Conservation (phyloP, 2,888 invertebrate genomes). For the Antheraea yamamai region DNA sequence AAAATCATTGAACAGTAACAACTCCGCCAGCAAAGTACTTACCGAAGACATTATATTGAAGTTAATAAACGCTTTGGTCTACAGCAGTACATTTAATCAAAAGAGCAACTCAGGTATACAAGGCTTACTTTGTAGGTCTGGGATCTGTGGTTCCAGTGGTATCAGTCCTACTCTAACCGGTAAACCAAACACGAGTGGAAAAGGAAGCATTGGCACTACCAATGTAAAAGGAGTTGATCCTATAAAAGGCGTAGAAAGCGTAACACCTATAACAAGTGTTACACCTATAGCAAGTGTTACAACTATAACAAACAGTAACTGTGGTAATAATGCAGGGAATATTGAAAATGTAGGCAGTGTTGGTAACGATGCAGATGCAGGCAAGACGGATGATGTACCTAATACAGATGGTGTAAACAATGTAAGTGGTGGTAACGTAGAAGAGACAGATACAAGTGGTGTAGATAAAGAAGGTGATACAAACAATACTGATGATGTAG, state of each 20-base stretch:
- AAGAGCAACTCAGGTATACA: not conserved
- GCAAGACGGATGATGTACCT: not conserved
- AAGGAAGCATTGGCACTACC: not conserved
- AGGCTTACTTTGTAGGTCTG: not conserved
- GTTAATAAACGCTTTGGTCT: slow-evolving; percentile 27
- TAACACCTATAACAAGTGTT: not conserved
- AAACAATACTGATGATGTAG: slow-evolving; percentile 2
- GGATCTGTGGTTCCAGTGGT: not conserved
- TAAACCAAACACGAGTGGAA: not conserved
- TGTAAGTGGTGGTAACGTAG: slow-evolving; percentile 31
- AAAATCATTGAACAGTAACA: slow-evolving; percentile 24
- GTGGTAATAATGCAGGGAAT: not conserved
- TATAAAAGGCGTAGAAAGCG: not conserved
- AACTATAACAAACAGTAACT: not conserved
- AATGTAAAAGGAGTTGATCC: not conserved
- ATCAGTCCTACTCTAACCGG: not conserved
- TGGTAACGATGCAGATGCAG: not conserved
- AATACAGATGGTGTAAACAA: not conserved
- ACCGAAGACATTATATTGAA: slow-evolving; percentile 26
- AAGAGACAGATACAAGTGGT: slow-evolving; percentile 3
- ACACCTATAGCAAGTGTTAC: not conserved
- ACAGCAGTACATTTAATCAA: not conserved
- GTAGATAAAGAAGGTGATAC: not conserved
- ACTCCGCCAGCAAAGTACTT: slow-evolving; percentile 21
- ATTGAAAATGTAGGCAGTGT: slow-evolving; percentile 10